phyloP scores from a whole-genome alignment of 2,888 invertebrate species.

The Melinaea menophilus region DNA sequence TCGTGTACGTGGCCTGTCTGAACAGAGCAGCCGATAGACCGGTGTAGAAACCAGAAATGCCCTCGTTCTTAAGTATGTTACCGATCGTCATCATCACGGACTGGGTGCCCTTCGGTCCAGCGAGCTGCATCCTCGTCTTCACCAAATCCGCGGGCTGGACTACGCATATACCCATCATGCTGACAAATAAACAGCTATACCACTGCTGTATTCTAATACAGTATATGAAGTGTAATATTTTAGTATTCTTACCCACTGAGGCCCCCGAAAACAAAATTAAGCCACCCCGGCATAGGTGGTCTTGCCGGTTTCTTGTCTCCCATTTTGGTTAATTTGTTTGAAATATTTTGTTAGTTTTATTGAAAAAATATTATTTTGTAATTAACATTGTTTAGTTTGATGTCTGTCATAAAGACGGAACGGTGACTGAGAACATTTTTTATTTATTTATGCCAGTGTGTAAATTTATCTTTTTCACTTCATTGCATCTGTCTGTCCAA shows the following conservation, averaged over 20 bases:
- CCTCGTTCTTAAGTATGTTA: slow-evolving; percentile 88
- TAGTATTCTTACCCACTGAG: slow-evolving; percentile 44
- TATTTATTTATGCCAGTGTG: no score
- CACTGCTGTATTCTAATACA: not conserved
- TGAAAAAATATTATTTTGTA: no score
- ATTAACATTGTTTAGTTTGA: no score
- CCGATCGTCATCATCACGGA: slow-evolving; percentile 85
- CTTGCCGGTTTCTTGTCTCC: slow-evolving; percentile 35
- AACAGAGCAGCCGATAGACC: slow-evolving; percentile 94
- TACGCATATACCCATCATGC: slow-evolving; percentile 48
- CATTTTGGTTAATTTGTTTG: slow-evolving; percentile 19
- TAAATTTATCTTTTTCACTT: no score
- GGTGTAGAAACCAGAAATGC: slow-evolving; percentile 88
- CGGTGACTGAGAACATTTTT: no score
- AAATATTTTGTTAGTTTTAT: no score
- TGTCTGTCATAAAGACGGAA: no score
- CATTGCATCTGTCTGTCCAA: no score
- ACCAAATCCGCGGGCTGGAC: slow-evolving; percentile 55
- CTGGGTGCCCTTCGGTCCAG: slow-evolving; percentile 50
- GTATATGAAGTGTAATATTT: not conserved
- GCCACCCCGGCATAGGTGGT: slow-evolving; percentile 42
- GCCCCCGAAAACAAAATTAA: slow-evolving; percentile 54
- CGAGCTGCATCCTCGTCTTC: slow-evolving; percentile 57
- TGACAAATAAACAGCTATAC: slow-evolving; percentile 22
- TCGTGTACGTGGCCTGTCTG: slow-evolving; percentile 97